A percentile compares a stretch with the other conserved stretches of the same genome.
Conservation (phyloP, 2,888 invertebrate species). For the Agonopterix heracliana region DNA sequence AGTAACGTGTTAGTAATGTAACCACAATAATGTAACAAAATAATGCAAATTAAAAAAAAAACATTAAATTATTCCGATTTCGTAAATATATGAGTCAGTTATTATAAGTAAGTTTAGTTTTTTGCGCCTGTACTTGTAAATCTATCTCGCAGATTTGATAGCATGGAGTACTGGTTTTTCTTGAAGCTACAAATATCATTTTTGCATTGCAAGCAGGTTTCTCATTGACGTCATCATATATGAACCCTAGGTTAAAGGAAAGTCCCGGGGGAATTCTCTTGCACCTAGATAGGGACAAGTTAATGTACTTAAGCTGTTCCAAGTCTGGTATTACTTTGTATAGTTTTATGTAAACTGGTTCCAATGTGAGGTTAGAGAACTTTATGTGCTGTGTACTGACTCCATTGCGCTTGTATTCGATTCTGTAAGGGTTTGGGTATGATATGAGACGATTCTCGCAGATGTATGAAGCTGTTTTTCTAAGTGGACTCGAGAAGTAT, state of each 20-base stretch:
- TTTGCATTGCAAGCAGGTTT: conserved; percentile 42
- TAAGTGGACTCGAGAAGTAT: conserved; percentile 58
- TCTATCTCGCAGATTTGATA: conserved; percentile 66
- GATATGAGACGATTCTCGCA: conserved; percentile 53
- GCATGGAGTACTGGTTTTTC: conserved; percentile 59
- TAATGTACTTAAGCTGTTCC: conserved; percentile 57
- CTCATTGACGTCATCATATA: conserved; percentile 58
- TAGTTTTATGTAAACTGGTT: conserved; percentile 57
- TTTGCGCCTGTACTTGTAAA: conserved; percentile 41
- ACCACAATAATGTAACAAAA: too few relatives aligned
- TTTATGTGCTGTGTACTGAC: conserved; percentile 49
- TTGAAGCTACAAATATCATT: conserved; percentile 59
- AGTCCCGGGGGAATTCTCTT: conserved; percentile 60
- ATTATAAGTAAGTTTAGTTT: conserved; percentile 26
- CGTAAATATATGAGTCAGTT: too few relatives aligned
- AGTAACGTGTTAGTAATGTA: too few relatives aligned
- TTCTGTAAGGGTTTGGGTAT: conserved; percentile 45
- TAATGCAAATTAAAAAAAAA: too few relatives aligned
- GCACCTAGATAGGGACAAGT: conserved; percentile 46
- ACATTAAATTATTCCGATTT: too few relatives aligned
- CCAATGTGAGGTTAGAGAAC: conserved; percentile 53
- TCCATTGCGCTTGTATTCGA: conserved; percentile 52
- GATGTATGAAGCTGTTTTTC: conserved; percentile 58
- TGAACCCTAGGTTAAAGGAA: conserved; percentile 50
- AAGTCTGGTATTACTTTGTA: conserved; percentile 56